Base-by-base conservation (phyloP, 2,888 invertebrate species). In the Ptychoptera albimana region DNA sequence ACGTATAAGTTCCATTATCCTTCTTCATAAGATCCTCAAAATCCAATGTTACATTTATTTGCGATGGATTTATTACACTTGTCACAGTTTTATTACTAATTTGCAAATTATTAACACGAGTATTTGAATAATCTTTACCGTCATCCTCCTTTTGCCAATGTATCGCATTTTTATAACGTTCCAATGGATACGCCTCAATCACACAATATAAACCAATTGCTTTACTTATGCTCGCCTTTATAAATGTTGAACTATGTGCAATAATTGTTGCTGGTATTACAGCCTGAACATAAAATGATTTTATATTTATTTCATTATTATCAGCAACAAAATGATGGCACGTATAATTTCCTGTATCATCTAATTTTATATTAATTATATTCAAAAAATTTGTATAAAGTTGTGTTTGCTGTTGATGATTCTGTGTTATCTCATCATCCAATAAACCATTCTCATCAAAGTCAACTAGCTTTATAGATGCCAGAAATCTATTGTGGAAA, bases 1-100 rank as follows among this genome's bases (percentile, higher is more conserved):
- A 78, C 14, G 64, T 63, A 55, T 80, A 82, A 1, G 78, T 75
- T 8, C 85, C 87, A 58, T 85, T 84, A 55, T 85, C 79, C 54
- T 78, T 77, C 49, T 76, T 73, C 9, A 71, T 67, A 1, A 79
- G 67, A 53, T 73, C 70, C 2, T 68, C 60, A 42, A 79, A 67
- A 55, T 64, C 66, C 41, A 79, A 64, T 0, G 70, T 73, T 39
- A 75, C 72, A 54, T 74, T 70, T 4, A 75, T 66, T 47, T 70
- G 65, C 6, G 78, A 81, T 7, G 70, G 64, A 56, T 75, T 75
- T 2, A 75, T 51, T 38, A 55, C 55, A 5, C 54, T 53, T n/a
- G 66, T 55, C 39, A 52, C 56, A 2, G 66, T 61, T 37, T 60
- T 60, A 45, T 63, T 64, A 44, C 63, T 58, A 2, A 63, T 50